phyloP scores from a whole-genome alignment of 2,888 invertebrate genomes.

The Amphipoea oculea region DNA sequence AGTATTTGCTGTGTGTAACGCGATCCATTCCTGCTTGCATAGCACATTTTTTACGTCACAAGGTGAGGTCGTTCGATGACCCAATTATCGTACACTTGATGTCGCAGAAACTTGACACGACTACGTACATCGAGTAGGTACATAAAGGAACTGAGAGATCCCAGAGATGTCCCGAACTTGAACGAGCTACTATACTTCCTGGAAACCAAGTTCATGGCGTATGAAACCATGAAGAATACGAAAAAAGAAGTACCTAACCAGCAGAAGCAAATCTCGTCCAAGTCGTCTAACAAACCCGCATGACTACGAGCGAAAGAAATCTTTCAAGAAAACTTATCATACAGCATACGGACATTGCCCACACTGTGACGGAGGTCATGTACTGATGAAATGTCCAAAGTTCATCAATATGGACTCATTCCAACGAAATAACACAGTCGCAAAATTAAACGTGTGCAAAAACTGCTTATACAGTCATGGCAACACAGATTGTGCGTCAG shows the following conservation, averaged over 20 bases:
- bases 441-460: neutral
- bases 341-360: constrained; percentile 4
- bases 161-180: neutral
- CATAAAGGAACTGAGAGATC: no score
- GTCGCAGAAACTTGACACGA: no score
- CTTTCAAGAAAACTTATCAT: constrained; percentile 6
- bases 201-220: constrained; percentile 4
- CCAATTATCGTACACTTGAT: no score
- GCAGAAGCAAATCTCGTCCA: neutral
- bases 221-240: neutral
- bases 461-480: neutral
- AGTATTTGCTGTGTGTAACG: no score
- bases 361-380: constrained; percentile 3
- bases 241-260: constrained; percentile 9
- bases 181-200: neutral
- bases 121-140: no score
- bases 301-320: neutral
- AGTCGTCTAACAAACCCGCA: neutral
- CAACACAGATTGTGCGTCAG: neutral
- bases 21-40: no score
- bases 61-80: no score
- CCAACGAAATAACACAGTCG: neutral
- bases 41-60: no score
- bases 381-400: constrained; percentile 4
- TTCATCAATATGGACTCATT: neutral